Evolutionary conservation across 2,888 invertebrate genomes (phyloP), one percentile per base, ranked within the genome.

Genomic region (Leucoma salicis): DNA sequence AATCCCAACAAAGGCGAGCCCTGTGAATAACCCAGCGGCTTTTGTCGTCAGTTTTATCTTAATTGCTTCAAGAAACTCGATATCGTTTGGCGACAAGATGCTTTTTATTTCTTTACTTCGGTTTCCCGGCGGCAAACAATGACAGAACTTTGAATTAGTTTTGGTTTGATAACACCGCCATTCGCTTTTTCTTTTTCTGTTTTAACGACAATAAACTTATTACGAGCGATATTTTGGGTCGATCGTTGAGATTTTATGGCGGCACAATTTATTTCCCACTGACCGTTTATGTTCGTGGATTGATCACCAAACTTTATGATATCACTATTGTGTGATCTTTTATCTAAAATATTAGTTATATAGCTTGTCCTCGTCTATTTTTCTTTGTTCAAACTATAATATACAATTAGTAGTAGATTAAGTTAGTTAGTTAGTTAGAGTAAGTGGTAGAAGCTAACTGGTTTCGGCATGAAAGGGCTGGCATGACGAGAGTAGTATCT

Each of bases 21-120:
- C 53, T 49, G 51, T 65, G 63, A 54, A 63, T 68, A 56, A 75
- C 74, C 70, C 71, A 64, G 66, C 68, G 74, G 73, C 78, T 71
- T 82, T 84, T 82, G 83, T 81, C 78, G 68, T 71, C 74, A 75
- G 79, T 79, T 83, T 86, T 85, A 86, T 85, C 86, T 84, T 86
- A 87, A 88, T 86, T 84, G 83, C 84, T 86, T 83, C 73, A 78
- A 81, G 86, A 84, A 87, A 85, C 82, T 86, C 82, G 78, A 84
- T 86, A 84, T 82, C 85, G 82, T 80, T 84, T 74, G 77, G 77
- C 78, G 82, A 86, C 84, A 85, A 81, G 82, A 82, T 82, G 82
- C 78, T 85, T 85, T 85, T 86, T 84, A 83, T 83, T 76, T 78
- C 70, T 73, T 56, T 67, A 66, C 70, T 67, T 29, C 66, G 61